Conservation (phyloP, 1,140 invertebrate genomes). For the Thaumatotibia leucotreta region DNA sequence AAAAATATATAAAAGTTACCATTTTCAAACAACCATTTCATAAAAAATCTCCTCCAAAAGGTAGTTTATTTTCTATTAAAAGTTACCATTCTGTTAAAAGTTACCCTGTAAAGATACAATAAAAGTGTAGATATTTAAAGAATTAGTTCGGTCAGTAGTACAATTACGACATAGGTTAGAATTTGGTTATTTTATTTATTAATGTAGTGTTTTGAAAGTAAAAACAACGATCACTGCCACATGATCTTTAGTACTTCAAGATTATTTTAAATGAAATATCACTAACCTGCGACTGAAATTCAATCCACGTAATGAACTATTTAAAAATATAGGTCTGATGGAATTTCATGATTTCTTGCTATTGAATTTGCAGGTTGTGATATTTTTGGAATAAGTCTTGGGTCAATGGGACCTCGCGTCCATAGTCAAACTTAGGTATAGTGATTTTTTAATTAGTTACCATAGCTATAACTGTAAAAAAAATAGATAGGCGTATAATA, state of each 20-base stretch:
- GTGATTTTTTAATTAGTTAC: conserved; percentile 61
- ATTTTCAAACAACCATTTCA: background rate
- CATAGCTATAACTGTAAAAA: conserved; percentile 56
- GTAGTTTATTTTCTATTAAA: no score
- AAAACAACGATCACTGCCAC: conserved; percentile 4
- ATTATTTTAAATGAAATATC: background rate
- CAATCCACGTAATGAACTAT: background rate
- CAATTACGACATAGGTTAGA: background rate
- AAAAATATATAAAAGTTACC: background rate
- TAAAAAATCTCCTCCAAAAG: no score
- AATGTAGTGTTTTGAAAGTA: background rate
- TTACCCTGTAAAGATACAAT: background rate
- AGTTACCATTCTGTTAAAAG: background rate
- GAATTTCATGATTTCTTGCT: background rate
- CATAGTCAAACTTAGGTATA: conserved; percentile 68
- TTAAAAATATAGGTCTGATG: no score
- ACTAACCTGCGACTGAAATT: background rate
- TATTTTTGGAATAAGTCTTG: conserved; percentile 19
- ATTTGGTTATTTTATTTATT: conserved; percentile 2
- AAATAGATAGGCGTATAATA: conserved; percentile 53
- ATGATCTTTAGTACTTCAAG: background rate
- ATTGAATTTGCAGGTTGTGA: background rate
- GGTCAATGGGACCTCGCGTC: conserved; percentile 47
- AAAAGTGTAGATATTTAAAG: background rate
- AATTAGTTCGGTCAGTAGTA: conserved; percentile 8